Evolutionary conservation across 2,797 vertebrate species (phyloP), one percentile per base, ranked within the genome.

Genomic region (Australoheros facetus): DNA sequence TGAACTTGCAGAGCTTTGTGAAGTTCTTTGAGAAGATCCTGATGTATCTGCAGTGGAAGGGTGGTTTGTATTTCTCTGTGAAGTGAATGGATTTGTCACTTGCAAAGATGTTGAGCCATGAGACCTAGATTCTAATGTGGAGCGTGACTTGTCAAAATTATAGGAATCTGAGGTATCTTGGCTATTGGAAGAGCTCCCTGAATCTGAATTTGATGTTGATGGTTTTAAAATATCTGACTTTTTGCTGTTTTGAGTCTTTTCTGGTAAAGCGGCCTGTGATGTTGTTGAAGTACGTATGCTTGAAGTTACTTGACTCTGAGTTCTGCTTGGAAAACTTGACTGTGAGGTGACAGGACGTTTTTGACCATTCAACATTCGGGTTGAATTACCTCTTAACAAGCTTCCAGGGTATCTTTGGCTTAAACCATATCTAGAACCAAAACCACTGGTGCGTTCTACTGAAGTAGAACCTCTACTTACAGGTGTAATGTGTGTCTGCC

Each of bases 351-450:
- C 2, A 2, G 90, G 85, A 42, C 94, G 83, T 82, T 93, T 95
- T 62, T 86, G 82, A 64, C 91, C 93, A 66, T 88, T 93, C 19
- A 77, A 56, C 53, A 88, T 28, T 85, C 91, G 90, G 14, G 90
- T 90, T 26, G 78, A 88, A 89, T 94, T 95, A n/a, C 91, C 90
- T 85, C 94, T 91, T 2, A 76, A 73, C 8, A 83, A 82, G 86
- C 85, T 51, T 39, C 91, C 93, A 13, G 91, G 83, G 71, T 93
- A 84, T 87, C 93, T 93, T 80, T 89, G 90, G 23, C 90, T 86
- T 60, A 88, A 89, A 62, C 88, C 84, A 57, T 90, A 84, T 79
- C 91, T 91, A 32, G 88, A 87, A 55, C 90, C 86, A 78, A 86
- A 77, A 14, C 87, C 91, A 70, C 74, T 84, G 26, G 59, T 64